Percentiles rank a stretch among this genome's conserved stretches.
phyloP scores from a whole-genome alignment of 2,888 invertebrate genomes.

The Limnephilus auricula region DNA sequence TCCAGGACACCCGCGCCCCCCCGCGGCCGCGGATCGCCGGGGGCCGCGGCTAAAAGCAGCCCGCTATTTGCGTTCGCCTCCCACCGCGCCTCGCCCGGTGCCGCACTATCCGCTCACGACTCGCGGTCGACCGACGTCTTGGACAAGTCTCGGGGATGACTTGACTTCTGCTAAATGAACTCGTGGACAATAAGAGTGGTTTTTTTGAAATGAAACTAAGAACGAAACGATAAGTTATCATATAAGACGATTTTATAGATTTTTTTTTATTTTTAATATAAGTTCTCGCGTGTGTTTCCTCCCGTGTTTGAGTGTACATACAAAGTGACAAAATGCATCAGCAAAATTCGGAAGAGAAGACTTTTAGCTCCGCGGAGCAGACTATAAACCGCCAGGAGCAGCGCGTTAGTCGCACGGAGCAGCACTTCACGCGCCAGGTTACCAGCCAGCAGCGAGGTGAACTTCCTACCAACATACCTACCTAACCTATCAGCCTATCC shows the following conservation, averaged over 20 bases:
- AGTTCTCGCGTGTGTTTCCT: slow-evolving; percentile 67
- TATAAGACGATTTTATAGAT: slow-evolving; percentile 57
- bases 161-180: slow-evolving; percentile 85
- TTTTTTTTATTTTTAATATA: slow-evolving; percentile 56
- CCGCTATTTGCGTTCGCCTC: slow-evolving; percentile 76
- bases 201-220: slow-evolving; percentile 57
- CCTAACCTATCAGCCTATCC: background rate
- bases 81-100: slow-evolving; percentile 54
- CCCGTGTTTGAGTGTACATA: slow-evolving; percentile 53
- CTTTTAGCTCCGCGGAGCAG: slow-evolving; percentile 73
- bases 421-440: slow-evolving; percentile 88
- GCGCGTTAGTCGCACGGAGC: slow-evolving; percentile 84
- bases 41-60: slow-evolving; percentile 73
- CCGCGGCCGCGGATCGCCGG: slow-evolving; percentile 51
- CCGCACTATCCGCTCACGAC: slow-evolving; percentile 90
- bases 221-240: slow-evolving; percentile 69
- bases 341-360: slow-evolving; percentile 77
- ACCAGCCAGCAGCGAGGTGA: slow-evolving; percentile 86
- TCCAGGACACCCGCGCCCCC: slow-evolving; percentile 62
- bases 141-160: slow-evolving; percentile 85
- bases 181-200: slow-evolving; percentile 72
- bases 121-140: slow-evolving; percentile 97
- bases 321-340: slow-evolving; percentile 81
- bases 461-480: background rate
- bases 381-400: slow-evolving; percentile 74